These are phyloP conservation scores for Nesogale talazaci DNA, from an alignment of 2,113 vertebrate species.

Conservation along the genomic window DNA sequence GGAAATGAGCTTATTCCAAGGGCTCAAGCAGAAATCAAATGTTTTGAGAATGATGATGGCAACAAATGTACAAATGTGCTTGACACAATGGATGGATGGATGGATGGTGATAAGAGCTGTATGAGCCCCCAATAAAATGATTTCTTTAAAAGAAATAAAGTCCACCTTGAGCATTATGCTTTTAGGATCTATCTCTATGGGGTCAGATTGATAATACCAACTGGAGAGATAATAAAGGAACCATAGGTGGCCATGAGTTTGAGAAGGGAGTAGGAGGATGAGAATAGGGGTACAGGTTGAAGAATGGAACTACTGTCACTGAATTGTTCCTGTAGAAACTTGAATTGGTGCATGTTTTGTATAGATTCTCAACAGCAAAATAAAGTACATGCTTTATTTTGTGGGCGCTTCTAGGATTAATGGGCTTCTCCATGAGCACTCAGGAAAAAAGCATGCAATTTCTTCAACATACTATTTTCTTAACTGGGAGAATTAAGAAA, in stretches of 20 bases:
- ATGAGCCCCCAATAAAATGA: no score
- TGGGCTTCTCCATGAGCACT: background rate
- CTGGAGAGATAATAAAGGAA: background rate
- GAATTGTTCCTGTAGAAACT: no score
- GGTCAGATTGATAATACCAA: background rate
- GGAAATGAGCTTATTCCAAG: no score
- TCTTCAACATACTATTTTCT: background rate
- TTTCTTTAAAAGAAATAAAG: no score
- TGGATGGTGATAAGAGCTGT: no score
- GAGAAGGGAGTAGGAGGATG: no score
- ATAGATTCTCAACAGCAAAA: background rate
- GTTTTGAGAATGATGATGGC: no score
- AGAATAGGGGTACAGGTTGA: no score
- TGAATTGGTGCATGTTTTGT: background rate
- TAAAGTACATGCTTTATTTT: background rate
- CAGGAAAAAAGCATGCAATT: background rate
- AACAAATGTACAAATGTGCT: background rate
- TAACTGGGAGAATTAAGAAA: constrained; percentile 14
- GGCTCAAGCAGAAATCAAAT: no score
- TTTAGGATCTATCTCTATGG: background rate
- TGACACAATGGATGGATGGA: no score
- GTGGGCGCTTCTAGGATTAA: background rate
- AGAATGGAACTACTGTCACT: no score
- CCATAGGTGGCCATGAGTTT: background rate
- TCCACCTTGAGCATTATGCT: no score